Evolutionary conservation across 2,113 vertebrate species (phyloP), one percentile per base, ranked within the genome.

Genomic region (Poeciliopsis occidentalis): DNA sequence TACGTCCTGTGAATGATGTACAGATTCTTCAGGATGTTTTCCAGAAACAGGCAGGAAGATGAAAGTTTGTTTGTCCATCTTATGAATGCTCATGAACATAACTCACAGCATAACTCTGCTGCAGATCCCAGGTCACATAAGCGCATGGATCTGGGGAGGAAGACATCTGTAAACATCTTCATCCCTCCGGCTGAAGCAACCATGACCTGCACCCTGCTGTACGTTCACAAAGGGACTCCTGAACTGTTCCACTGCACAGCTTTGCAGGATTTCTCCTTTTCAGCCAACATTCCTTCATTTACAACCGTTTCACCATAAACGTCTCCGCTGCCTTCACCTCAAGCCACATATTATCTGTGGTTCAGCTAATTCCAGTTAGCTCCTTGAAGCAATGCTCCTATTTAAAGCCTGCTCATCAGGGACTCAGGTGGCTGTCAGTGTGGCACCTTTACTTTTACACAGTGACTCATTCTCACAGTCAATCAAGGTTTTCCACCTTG

Each of bases 321-420:
- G 71, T 83, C 71, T 15, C 41, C 6, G 54, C 51, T 15, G 30
- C 89, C 92, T 90, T 91, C 82, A 92, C 91, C 83, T 82, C 54
- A 69, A 87, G 82, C 75, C 66, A 47, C 79, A 88, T 82, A 88
- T 91, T 87, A 84, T 92, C 84, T 83, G 67, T 83, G 72, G 61
- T 79, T 37, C 5, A 8, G 83, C 92, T 91, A 87, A 88, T 89
- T 92, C 89, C 85, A 92, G 87, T 75, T 19, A 76, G 68, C 76
- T 71, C 67, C 79, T 78, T 83, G 79, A 78, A 86, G 76, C 73
- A 12, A 19, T 0, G 51, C 62, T 71, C 79, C 75, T 70, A 81
- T 89, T 85, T 83, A 78, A 87, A 89, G 78, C 67, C n/a, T 70
- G 30, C 31, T 64, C 67, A 82, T 68, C 31, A 61, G 31, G 29